Conservation (phyloP, 1,140 invertebrate species). For the Babylonia areolata region DNA sequence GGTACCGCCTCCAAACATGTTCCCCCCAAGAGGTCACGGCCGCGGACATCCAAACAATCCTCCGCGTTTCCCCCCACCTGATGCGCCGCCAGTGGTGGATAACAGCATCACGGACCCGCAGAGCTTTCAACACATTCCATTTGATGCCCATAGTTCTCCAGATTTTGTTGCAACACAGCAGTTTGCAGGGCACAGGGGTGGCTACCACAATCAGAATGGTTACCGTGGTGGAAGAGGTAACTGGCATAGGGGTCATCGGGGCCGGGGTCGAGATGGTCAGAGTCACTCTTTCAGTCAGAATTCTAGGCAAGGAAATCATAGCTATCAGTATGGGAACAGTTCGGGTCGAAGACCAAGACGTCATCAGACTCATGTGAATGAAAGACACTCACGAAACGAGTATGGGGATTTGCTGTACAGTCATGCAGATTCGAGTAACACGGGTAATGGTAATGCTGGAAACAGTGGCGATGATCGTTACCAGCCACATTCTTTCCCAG, state of each 20-base stretch:
- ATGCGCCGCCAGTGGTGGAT: neutral
- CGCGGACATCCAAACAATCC: neutral
- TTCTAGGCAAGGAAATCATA: neutral
- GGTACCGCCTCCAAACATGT: conserved; percentile 5
- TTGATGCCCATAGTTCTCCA: neutral
- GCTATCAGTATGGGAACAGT: neutral
- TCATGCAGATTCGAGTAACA: neutral
- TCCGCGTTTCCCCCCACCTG: neutral
- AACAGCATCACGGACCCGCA: neutral
- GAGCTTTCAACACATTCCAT: neutral
- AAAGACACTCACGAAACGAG: neutral
- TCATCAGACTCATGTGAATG: neutral
- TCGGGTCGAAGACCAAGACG: neutral
- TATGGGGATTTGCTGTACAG: conserved; percentile 30
- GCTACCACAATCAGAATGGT: neutral
- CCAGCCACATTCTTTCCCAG: neutral
- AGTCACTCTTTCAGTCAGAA: neutral
- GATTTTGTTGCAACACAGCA: neutral
- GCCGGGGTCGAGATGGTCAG: neutral
- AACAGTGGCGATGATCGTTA: neutral
- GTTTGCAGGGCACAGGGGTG: neutral
- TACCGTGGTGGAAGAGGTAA: conserved; percentile 1
- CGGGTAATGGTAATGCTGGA: no score
- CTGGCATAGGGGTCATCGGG: neutral
- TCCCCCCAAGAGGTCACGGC: neutral